Evolutionary conservation across 2,797 vertebrate genomes (phyloP).

Genomic region (Cheirogaleus major): DNA sequence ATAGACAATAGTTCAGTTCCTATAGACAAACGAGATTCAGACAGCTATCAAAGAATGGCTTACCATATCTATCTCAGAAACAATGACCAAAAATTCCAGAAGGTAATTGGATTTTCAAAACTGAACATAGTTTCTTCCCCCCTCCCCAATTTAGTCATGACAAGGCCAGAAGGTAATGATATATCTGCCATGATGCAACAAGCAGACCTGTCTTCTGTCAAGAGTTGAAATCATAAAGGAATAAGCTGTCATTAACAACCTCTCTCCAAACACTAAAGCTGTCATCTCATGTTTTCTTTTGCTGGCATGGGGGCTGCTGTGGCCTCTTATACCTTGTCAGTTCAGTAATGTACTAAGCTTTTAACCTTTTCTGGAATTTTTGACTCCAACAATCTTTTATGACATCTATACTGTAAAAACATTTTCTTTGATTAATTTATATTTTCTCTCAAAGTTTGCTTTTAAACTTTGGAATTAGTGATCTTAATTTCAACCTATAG

Average conservation of each 20-base stretch:
- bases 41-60: constrained; percentile 66
- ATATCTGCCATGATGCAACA: constrained; percentile 97
- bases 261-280: constrained; percentile 94
- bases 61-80: constrained; percentile 68
- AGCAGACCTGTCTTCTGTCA: constrained; percentile 97
- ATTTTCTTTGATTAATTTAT: constrained; percentile 68
- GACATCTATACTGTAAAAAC: constrained; percentile 13
- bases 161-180: constrained; percentile 98
- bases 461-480: constrained; percentile 15
- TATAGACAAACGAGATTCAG: constrained; percentile 39
- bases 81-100: constrained; percentile 79
- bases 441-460: constrained; percentile 32
- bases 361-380: constrained; percentile 85
- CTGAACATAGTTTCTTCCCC: constrained; percentile 67
- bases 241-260: constrained; percentile 97
- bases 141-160: constrained; percentile 89
- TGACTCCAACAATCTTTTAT: constrained; percentile 67
- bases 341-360: constrained; percentile 87
- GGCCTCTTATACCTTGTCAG: constrained; percentile 90
- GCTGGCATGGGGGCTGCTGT: constrained; percentile 84
- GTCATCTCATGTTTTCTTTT: constrained; percentile 90
- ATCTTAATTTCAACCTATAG: background rate
- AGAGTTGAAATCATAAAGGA: constrained; percentile 97
- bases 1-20: background rate
- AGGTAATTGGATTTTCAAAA: constrained; percentile 85